Percentiles rank a stretch among this genome's conserved stretches.
Evolutionary conservation across 2,113 vertebrate genomes (phyloP).

Genomic region (Cepphus grylle): DNA sequence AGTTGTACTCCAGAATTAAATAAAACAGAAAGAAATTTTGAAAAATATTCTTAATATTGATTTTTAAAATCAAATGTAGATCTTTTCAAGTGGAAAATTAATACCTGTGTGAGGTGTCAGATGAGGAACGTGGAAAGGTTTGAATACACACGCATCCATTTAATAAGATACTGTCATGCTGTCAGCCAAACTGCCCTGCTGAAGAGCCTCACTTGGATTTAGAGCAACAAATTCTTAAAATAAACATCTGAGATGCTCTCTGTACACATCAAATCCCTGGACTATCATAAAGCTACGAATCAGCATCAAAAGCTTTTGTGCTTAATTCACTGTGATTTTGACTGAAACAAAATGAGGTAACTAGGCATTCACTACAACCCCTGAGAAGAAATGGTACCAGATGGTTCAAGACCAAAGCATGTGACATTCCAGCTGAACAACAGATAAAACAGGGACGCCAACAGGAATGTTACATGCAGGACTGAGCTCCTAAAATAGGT

Average conservation of each 20-base stretch:
- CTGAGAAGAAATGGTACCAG: not conserved
- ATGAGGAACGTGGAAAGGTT: not conserved
- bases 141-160: not conserved
- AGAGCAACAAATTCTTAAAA: not conserved
- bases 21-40: not conserved
- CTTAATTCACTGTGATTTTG: not conserved
- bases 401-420: not conserved
- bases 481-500: not conserved
- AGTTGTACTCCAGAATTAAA: not conserved
- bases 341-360: not conserved
- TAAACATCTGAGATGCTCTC: not conserved
- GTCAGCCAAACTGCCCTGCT: not conserved
- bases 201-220: not conserved
- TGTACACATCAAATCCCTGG: not conserved
- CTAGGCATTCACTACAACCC: not conserved
- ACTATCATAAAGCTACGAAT: conserved; percentile 17
- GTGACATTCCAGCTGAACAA: not conserved
- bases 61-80: not conserved
- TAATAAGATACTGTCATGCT: not conserved
- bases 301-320: not conserved
- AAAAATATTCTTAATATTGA: not conserved
- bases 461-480: not conserved
- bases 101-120: not conserved
- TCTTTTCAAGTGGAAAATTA: not conserved
- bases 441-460: not conserved